Base-by-base conservation (phyloP, 2,797 vertebrate genomes). In the Hoplostethus mediterraneus region DNA sequence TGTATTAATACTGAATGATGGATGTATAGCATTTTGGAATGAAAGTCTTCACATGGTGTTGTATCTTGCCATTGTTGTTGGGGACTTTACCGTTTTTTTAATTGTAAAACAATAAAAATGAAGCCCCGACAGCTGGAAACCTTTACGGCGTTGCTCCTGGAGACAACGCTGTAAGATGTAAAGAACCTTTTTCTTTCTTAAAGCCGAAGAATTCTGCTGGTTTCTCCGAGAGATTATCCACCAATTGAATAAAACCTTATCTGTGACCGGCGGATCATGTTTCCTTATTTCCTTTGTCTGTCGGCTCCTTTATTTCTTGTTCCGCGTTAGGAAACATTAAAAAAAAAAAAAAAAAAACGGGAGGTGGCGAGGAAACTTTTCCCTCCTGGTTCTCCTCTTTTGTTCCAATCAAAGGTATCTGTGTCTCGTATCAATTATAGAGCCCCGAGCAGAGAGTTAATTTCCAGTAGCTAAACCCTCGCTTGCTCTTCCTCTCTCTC, bases 381-480 rank as follows among this genome's bases (percentile, higher is more conserved):
- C 33, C 28, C 55, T 70, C 55, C 58, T 56, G n/a, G 40, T 76
- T 83, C 70, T 64, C 55, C 57, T 51, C 73, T 81, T 90, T 87
- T 84, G 80, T 88, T 87, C 71, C 66, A 79, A 89, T 93, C 83
- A 92, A 84, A 90, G 79, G 71, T 81, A 86, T 92, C 82, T 86
- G 78, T 89, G 86, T 90, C 89, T 91, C 73, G 38, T 90, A 90
- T 93, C 91, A 90, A 88, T 93, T 92, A 88, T 90, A 63, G 80
- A 84, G 83, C 79, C 79, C 76, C 67, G 72, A 90, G 77, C 84
- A 75, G 62, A 81, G 44, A 92, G 88, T 89, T 93, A 79, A 93
- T 94, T 93, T 92, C 79, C 82, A 82, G 63, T 28, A 86, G 79
- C 79, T 86, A 86, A 90, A 88, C 82, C 82, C 71, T 76, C 63